Evolutionary conservation across 1,140 invertebrate genomes (phyloP).

Genomic region (Drosophila willistoni): DNA sequence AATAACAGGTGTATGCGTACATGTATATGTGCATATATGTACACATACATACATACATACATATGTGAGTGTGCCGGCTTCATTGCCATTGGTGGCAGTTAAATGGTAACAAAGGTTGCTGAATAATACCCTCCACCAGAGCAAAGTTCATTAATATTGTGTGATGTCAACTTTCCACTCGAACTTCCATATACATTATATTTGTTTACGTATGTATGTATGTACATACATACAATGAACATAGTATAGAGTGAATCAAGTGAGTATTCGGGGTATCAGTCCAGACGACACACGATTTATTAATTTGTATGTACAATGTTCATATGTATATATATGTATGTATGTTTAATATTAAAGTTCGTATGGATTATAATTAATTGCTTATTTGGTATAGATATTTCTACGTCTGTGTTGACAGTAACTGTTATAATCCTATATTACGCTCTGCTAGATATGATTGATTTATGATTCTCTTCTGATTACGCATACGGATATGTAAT

Average conservation of each 20-base stretch:
- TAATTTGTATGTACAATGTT: neutral
- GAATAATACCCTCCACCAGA: slow-evolving; percentile 4
- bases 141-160: slow-evolving; percentile 6
- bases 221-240: too few species aligned
- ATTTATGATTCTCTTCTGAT: too few species aligned
- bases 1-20: neutral
- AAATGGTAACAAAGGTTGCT: slow-evolving; percentile 11
- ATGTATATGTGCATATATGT: neutral
- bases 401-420: too few species aligned
- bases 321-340: too few species aligned
- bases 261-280: neutral
- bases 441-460: too few species aligned
- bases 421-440: neutral
- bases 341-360: too few species aligned
- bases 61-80: neutral
- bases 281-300: neutral
- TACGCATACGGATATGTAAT: too few species aligned
- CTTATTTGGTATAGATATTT: too few species aligned
- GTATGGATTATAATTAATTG: too few species aligned
- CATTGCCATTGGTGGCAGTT: neutral
- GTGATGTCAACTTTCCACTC: slow-evolving; percentile 1
- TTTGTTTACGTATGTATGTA: neutral
- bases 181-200: neutral
- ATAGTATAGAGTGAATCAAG: too few species aligned
- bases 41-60: too few species aligned